Evolutionary conservation across 2,113 vertebrate species (phyloP).

Genomic region (Oxyura jamaicensis): DNA sequence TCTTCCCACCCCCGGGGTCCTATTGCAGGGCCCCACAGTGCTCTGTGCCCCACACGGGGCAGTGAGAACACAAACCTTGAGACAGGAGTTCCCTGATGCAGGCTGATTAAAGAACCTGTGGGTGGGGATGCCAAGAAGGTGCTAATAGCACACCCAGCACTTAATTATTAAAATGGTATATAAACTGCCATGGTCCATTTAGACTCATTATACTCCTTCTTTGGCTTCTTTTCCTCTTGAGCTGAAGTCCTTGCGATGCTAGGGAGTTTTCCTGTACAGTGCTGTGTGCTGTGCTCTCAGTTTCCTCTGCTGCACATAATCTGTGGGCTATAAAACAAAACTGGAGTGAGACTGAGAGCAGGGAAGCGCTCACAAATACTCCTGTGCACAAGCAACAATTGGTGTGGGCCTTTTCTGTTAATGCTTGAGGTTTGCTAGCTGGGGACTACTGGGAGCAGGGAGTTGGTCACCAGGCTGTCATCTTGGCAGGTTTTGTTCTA

Average conservation of each 20-base stretch:
- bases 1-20: not conserved
- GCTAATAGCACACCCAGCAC: not conserved
- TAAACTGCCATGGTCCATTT: constrained; percentile 13
- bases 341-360: not conserved
- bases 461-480: not conserved
- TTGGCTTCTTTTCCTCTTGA: not conserved
- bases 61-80: not conserved
- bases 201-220: not conserved
- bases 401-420: not conserved
- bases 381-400: not conserved
- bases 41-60: not conserved
- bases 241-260: not conserved
- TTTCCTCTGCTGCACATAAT: not conserved
- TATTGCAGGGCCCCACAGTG: not conserved
- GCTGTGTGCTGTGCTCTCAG: not conserved
- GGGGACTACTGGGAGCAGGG: not conserved
- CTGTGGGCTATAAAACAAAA: not conserved
- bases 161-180: constrained; percentile 38
- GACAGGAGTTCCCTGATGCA: not conserved
- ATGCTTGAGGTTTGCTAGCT: not conserved
- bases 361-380: not conserved
- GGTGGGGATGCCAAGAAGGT: not conserved
- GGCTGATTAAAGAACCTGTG: not conserved
- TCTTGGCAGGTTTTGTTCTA: not conserved
- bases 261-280: not conserved